Evolutionary conservation across 2,113 vertebrate species (phyloP).

Genomic region (Galeopterus variegatus): DNA sequence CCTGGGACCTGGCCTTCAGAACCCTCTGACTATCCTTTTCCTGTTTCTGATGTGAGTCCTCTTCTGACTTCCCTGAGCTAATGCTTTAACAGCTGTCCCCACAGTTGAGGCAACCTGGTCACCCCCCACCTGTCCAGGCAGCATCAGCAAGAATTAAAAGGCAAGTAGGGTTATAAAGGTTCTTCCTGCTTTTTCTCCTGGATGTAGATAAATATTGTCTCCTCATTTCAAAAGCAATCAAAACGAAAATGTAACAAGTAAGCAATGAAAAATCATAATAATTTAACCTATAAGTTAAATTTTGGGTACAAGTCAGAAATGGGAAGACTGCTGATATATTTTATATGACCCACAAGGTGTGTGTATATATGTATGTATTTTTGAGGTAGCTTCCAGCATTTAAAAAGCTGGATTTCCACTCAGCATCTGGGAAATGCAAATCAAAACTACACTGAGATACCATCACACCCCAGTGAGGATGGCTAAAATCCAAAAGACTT

Average conservation of each 20-base stretch:
- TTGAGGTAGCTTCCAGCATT: not conserved
- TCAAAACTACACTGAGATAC: too few relatives aligned
- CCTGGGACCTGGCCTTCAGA: not conserved
- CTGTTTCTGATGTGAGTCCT: not conserved
- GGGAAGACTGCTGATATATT: not conserved
- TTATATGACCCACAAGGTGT: not conserved
- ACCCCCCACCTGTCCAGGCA: not conserved
- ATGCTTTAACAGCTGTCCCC: not conserved
- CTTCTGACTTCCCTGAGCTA: not conserved
- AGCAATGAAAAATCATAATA: not conserved
- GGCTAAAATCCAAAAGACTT: too few relatives aligned
- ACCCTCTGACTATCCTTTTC: not conserved
- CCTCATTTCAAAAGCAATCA: not conserved
- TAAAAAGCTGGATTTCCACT: constrained; percentile 32
- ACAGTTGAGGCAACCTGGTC: too few relatives aligned
- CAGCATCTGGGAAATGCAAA: too few relatives aligned
- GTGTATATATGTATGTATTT: not conserved
- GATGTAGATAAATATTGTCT: not conserved
- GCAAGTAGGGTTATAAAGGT: not conserved
- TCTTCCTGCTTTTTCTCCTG: not conserved
- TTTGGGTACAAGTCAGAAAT: not conserved
- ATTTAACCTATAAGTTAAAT: not conserved
- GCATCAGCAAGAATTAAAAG: not conserved
- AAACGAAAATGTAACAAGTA: not conserved
- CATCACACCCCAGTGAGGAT: too few relatives aligned